Conservation (phyloP, 2,888 invertebrate genomes). For the Brachyptera risi region DNA sequence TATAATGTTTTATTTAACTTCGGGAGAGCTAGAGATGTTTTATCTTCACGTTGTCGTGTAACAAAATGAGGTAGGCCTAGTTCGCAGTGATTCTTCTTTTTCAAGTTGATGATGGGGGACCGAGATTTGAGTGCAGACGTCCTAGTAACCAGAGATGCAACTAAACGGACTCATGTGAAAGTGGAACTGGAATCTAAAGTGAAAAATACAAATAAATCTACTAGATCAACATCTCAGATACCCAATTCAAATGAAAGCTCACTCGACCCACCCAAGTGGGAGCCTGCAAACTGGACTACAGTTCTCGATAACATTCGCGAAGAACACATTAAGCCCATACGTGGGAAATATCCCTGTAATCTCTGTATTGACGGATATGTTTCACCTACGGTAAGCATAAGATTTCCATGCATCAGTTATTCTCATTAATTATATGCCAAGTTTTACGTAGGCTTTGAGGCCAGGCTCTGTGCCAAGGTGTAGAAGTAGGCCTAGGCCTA, state of each 20-base stretch:
- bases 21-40: too few species aligned
- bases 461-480: too few species aligned
- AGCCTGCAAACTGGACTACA: conserved; percentile 66
- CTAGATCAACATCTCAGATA: background rate
- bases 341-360: conserved; percentile 92
- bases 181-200: conserved; percentile 10
- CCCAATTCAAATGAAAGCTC: background rate
- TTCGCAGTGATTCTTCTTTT: too few species aligned
- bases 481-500: too few species aligned
- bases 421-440: too few species aligned
- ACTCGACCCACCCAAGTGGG: conserved; percentile 46
- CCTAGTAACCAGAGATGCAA: background rate
- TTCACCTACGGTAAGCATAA: conserved; percentile 24
- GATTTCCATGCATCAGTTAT: too few species aligned
- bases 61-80: too few species aligned
- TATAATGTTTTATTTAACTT: too few species aligned
- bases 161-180: conserved; percentile 6
- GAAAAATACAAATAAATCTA: background rate
- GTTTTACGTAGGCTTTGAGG: too few species aligned
- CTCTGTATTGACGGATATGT: conserved; percentile 65
- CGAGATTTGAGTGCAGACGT: background rate
- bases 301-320: conserved; percentile 70
- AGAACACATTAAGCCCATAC: conserved; percentile 84
- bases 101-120: too few species aligned
- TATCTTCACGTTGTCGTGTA: too few species aligned